Evolutionary conservation across 2,888 invertebrate species (phyloP).

Genomic region (Chymomyza fuscimana): DNA sequence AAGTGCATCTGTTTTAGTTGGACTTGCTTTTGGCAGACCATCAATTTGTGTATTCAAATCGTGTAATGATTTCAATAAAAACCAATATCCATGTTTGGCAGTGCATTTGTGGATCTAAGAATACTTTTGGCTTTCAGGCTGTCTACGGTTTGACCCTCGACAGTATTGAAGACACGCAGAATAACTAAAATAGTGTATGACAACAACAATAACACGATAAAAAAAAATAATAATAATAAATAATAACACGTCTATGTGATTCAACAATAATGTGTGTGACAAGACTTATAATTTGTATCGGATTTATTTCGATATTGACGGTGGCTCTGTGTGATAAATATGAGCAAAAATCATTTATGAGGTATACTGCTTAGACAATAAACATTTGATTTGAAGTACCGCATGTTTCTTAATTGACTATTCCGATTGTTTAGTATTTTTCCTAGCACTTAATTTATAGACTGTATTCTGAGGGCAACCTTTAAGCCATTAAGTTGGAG

Average conservation of each 20-base stretch:
- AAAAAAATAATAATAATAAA: conserved; percentile 13
- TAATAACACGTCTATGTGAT: conserved; percentile 23
- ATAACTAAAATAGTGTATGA: background rate
- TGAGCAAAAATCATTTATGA: conserved; percentile 20
- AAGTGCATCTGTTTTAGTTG: background rate
- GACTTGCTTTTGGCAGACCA: too few relatives aligned
- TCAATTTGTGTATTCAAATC: background rate
- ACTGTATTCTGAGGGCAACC: background rate
- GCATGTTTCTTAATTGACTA: background rate
- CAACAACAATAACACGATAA: background rate
- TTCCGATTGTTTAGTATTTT: background rate
- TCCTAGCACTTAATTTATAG: background rate
- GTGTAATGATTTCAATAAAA: background rate
- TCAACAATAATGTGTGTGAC: conserved; percentile 43
- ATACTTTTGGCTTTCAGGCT: background rate
- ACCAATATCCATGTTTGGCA: background rate
- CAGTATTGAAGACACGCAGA: background rate
- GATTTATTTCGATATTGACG: conserved; percentile 37
- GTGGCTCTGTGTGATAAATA: conserved; percentile 23
- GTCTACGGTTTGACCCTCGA: background rate
- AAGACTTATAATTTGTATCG: conserved; percentile 40
- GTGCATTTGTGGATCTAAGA: background rate
- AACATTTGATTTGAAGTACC: background rate
- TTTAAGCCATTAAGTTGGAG: background rate
- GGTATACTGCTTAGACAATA: conserved; percentile 25